Conservation (phyloP, 1,140 invertebrate genomes). For the Solenopsis fugax region DNA sequence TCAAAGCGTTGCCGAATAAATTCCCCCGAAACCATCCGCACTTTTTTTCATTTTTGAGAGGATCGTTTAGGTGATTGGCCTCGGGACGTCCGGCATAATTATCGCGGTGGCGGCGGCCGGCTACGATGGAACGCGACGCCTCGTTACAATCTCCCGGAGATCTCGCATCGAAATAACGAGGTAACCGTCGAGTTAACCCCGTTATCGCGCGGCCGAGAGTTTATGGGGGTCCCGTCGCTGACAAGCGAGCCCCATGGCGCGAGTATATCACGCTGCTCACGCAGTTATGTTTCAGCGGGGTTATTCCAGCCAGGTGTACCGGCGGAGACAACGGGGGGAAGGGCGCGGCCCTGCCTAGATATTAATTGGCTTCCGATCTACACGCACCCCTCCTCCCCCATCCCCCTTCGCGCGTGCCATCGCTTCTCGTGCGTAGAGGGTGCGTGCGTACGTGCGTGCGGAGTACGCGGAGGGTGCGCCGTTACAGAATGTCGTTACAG, state of each 20-base stretch:
- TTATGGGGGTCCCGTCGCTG: conserved; percentile 78
- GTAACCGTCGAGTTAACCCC: conserved; percentile 74
- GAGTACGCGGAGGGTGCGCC: too few relatives aligned
- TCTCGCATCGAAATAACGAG: conserved; percentile 72
- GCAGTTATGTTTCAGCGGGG: conserved; percentile 79
- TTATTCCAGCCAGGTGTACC: conserved; percentile 64
- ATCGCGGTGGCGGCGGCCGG: neutral
- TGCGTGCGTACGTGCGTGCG: neutral
- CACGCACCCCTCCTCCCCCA: neutral
- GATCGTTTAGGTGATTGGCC: neutral
- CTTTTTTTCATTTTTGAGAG: neutral
- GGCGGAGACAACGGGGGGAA: neutral
- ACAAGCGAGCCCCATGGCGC: conserved; percentile 82
- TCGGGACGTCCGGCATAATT: conserved; percentile 14
- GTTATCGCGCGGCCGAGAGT: conserved; percentile 78
- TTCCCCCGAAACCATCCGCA: neutral
- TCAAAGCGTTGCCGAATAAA: neutral
- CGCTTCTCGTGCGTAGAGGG: neutral
- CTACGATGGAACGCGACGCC: neutral
- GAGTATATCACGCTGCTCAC: conserved; percentile 78
- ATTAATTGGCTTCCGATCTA: conserved; percentile 86
- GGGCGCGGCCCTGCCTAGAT: conserved; percentile 68
- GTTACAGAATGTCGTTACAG: conserved; percentile 9
- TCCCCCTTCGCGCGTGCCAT: conserved; percentile 18
- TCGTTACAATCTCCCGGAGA: conserved; percentile 68